Percentiles rank a stretch among this genome's conserved stretches.
These are phyloP conservation scores for Tryphoninae sp. DNA, from an alignment of 2,888 invertebrate genomes.

Conservation along the genomic window DNA sequence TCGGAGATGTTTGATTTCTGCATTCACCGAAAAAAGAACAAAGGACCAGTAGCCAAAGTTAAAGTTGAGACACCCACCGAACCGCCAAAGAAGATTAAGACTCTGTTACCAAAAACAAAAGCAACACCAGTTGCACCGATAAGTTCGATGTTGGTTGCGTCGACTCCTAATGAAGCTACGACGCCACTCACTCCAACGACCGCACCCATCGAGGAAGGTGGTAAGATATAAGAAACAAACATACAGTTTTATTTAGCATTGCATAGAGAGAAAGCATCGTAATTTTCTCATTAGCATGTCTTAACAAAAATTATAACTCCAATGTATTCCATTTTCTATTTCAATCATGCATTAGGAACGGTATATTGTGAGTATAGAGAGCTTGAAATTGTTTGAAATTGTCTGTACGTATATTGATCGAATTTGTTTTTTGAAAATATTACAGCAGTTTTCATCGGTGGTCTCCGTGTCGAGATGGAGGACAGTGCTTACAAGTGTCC, in stretches of 20 bases:
- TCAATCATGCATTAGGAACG: constrained; percentile 68
- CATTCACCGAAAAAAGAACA: constrained; percentile 81
- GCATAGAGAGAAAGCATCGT: too few species aligned
- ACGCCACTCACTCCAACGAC: constrained; percentile 56
- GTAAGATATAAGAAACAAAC: constrained; percentile 65
- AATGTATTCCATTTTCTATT: constrained; percentile 3
- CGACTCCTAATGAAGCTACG: constrained; percentile 59
- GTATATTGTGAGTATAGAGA: constrained; percentile 74
- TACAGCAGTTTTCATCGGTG: constrained; percentile 81
- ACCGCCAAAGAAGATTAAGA: constrained; percentile 77
- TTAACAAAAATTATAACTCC: not conserved
- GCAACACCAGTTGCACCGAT: constrained; percentile 52
- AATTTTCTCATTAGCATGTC: too few species aligned
- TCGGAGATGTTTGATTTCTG: constrained; percentile 85
- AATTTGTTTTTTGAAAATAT: constrained; percentile 81
- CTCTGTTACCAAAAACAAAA: constrained; percentile 77
- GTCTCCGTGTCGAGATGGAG: constrained; percentile 85
- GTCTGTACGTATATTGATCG: not conserved
- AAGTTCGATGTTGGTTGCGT: constrained; percentile 44
- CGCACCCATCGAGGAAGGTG: constrained; percentile 72
- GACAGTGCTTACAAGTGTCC: constrained; percentile 88
- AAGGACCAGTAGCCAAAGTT: constrained; percentile 67
- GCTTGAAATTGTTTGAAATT: not conserved
- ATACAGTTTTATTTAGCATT: constrained; percentile 24
- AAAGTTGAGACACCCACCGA: constrained; percentile 70